These are phyloP conservation scores for Eucidaris tribuloides DNA, from an alignment of 35 echinoderm and acorn worm genomes.

Conservation along the genomic window DNA sequence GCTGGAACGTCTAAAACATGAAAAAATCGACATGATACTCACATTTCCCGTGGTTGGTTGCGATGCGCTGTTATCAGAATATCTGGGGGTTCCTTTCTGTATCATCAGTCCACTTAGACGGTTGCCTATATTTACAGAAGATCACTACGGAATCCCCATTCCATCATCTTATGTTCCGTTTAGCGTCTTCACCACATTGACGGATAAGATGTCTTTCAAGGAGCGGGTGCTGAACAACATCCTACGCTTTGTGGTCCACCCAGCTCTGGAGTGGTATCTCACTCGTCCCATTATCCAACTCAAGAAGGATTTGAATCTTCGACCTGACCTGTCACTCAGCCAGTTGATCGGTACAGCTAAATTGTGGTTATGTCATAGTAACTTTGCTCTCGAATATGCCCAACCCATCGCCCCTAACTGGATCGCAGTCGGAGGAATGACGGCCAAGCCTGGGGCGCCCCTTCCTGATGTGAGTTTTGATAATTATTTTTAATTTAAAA, in stretches of 20 bases:
- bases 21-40: slow-evolving; percentile 29
- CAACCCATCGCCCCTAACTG: not conserved
- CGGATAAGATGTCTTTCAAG: no score
- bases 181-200: no score
- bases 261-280: no score
- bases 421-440: not conserved
- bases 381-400: not conserved
- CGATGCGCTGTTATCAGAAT: not conserved
- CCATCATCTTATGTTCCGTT: slow-evolving; percentile 32
- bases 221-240: no score
- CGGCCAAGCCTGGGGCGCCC: not conserved
- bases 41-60: not conserved
- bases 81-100: slow-evolving; percentile 23
- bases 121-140: not conserved
- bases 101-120: not conserved
- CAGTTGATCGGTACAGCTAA: not conserved
- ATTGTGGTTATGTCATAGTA: not conserved
- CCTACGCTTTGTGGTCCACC: no score
- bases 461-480: not conserved
- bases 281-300: no score
- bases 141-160: not conserved
- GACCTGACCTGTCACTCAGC: not conserved
- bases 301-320: no score
- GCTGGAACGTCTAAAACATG: not conserved
- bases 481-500: no score